These are phyloP conservation scores for Synaphobranchus kaupii DNA, from an alignment of 2,797 vertebrate genomes.

Conservation along the genomic window DNA sequence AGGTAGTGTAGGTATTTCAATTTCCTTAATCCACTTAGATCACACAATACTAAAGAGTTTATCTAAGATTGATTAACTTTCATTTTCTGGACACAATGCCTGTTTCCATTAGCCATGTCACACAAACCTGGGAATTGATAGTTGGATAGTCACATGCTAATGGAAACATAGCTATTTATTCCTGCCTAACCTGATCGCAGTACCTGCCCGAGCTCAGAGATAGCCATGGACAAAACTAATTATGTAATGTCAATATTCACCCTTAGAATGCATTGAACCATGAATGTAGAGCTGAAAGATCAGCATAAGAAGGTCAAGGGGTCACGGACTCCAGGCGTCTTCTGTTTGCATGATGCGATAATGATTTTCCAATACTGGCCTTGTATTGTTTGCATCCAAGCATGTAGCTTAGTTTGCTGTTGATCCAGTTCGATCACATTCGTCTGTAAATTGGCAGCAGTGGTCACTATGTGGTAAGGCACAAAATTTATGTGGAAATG, in stretches of 20 bases:
- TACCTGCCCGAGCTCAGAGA: slow-evolving; percentile 44
- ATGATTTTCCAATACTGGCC: not conserved
- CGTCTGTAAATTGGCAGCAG: not conserved
- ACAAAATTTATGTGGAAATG: not conserved
- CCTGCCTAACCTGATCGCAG: slow-evolving; percentile 18
- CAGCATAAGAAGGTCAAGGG: not conserved
- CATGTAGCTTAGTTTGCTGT: not conserved
- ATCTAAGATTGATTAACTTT: too few relatives aligned
- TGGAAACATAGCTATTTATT: not conserved
- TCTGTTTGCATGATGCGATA: not conserved
- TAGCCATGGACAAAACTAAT: slow-evolving; percentile 55
- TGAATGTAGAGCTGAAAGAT: not conserved
- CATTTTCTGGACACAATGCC: too few relatives aligned
- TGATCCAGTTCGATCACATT: not conserved
- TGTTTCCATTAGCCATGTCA: too few relatives aligned
- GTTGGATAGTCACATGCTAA: too few relatives aligned
- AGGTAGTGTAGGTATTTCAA: too few relatives aligned
- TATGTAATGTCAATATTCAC: slow-evolving; percentile 41
- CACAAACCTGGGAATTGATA: too few relatives aligned
- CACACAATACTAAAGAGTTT: too few relatives aligned
- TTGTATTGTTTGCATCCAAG: not conserved
- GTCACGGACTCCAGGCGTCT: not conserved
- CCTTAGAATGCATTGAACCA: not conserved
- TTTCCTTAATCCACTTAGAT: too few relatives aligned
- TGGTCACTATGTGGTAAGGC: not conserved